Evolutionary conservation across 1,140 invertebrate genomes (phyloP), one percentile per base, ranked within the genome.

Genomic region (Panagrolaimus sp.): DNA sequence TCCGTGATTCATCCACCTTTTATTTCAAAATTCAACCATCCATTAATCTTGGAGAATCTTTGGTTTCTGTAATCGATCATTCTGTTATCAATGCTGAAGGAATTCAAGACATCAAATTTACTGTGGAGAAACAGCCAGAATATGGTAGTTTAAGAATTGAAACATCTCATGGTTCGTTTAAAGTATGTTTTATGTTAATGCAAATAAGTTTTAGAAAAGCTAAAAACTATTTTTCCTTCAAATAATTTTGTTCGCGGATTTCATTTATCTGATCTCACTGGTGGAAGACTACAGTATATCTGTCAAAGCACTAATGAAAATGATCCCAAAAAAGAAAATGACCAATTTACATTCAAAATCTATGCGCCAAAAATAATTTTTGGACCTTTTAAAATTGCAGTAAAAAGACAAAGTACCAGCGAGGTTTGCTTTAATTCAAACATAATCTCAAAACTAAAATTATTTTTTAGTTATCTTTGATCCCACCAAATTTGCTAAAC

Each of bases 351-450:
- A 11, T 20, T 57, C 27, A 57, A 25, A 11, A 57, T 57, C 20
- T 27, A 57, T 25, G 11, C 51, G n/a, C 9, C 20, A 25, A 63
- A 27, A 8, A 43, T 23, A 14, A 16, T 9, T 9, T 66, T 31
- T 46, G 68, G 68, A 9, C 68, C 68, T 5, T 70, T 70, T 38
- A 65, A 57, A 45, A 43, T 70, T 14, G 43, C 20, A 5, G 38
- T 70, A 1, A 63, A 63, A 14, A 43, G 11, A 9, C 27, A 43
- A 9, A n/a, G 13, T 42, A 27, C 8, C 9, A 13, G 25, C 13
- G 27, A 20, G 62, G 62, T 57, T 2, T 57, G 20, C 4, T 57
- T 57, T 23, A n/a, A 57, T 27, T 16, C 20, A n/a, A n/a, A 0
- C n/a, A 4, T 13, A 25, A 4, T 57, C 20, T 57, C 16, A 53